Conservation (phyloP, 2,113 vertebrate species). For the Scophthalmus maximus region DNA sequence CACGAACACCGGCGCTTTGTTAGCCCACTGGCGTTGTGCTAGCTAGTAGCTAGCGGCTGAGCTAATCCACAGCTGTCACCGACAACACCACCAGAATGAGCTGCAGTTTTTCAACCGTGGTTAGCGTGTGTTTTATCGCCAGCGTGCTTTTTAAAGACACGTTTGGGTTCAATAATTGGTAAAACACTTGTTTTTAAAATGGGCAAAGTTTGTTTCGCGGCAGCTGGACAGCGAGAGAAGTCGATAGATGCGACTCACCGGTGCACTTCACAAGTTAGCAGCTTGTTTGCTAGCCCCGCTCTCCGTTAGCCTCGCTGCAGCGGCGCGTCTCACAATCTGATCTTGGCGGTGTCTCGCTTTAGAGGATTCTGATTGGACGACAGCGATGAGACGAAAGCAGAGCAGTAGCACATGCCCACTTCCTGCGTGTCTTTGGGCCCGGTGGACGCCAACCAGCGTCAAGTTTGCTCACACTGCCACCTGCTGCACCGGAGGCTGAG, state of each 20-base stretch:
- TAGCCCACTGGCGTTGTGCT: conserved; percentile 49
- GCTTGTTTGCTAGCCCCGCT: conserved; percentile 54
- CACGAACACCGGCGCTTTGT: conserved; percentile 61
- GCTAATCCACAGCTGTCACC: conserved; percentile 71
- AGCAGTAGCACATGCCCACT: conserved; percentile 52
- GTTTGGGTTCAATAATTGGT: background rate
- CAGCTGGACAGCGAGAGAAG: background rate
- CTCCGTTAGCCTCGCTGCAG: conserved; percentile 68
- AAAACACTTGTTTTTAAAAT: background rate
- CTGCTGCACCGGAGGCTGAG: conserved; percentile 45
- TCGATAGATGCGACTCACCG: conserved; percentile 64
- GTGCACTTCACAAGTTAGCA: conserved; percentile 66
- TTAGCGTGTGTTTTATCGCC: background rate
- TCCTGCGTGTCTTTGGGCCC: background rate
- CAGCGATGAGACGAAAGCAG: conserved; percentile 58
- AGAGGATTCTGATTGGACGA: conserved; percentile 76
- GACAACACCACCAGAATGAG: conserved; percentile 29
- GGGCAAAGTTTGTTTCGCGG: background rate
- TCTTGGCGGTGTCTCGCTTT: conserved; percentile 84
- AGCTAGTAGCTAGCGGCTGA: conserved; percentile 35
- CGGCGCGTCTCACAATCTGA: conserved; percentile 81
- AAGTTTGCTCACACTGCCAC: conserved; percentile 12
- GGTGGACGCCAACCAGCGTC: background rate
- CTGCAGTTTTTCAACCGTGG: background rate
- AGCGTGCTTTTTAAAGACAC: background rate